Evolutionary conservation across 1,140 invertebrate species (phyloP), one percentile per base, ranked within the genome.

Genomic region (Papilio dardanus): DNA sequence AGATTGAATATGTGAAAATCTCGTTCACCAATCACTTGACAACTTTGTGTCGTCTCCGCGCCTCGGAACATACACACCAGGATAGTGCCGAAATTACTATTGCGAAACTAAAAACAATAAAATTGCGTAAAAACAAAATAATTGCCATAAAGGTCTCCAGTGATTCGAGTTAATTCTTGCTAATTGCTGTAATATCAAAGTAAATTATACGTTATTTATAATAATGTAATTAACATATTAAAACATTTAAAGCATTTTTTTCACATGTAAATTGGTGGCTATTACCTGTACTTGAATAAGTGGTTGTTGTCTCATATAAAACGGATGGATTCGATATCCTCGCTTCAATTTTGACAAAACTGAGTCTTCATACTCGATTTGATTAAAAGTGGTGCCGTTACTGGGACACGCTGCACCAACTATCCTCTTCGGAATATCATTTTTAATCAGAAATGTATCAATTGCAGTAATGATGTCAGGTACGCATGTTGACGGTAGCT

Each of bases 321-420:
- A 93, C 1, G 92, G 92, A 84, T 94, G 92, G 74, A 94, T 93
- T 0, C 92, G 84, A 75, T 93, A 94, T 5, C 79, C 74, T 35
- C 86, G 87, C 58, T 86, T 86, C 40, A 86, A 76, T n/a, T 85
- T 83, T 0, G 91, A 88, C 30, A 90, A 68, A 14, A 93, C 89
- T 31, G 86, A 91, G 79, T 93, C 93, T 75, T 94, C 93, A 40
- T 88, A 93, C n/a, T 87, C 86, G 0, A 85, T 42, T 81, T 92
- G 88, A 0, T 81, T 33, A 71, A 79, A 91, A 6, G 80, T 76
- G 0, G 85, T 88, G 19, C 82, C 86, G 33, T 90, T 91, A 24
- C 88, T 81, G 2, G 86, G 80, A 81, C 93, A 94, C 66, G 91
- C 90, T 3, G 84, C 78, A 8, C 90, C 87, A 6, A 93, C 79